phyloP scores from a whole-genome alignment of 2,888 invertebrate genomes.

The Ctena decussata region DNA sequence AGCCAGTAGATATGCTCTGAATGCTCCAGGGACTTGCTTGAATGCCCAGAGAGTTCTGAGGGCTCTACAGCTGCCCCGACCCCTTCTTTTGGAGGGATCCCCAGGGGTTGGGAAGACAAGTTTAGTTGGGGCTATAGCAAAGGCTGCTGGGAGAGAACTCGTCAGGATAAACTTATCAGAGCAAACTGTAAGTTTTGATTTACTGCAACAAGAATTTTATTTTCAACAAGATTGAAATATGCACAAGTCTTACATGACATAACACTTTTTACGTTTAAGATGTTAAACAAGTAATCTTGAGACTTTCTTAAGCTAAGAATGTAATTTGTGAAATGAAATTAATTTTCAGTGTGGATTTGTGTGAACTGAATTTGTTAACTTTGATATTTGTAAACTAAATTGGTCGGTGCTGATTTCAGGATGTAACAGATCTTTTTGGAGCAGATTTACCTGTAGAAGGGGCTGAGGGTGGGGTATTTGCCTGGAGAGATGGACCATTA shows the following conservation, averaged over 20 bases:
- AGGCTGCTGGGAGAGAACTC: conserved; percentile 93
- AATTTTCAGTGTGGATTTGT: no score
- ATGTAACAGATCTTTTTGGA: conserved; percentile 99
- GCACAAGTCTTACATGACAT: no score
- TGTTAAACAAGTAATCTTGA: no score
- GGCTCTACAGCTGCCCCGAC: conserved; percentile 94
- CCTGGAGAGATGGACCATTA: conserved; percentile 98
- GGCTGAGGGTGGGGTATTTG: conserved; percentile 94
- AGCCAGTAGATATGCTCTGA: conserved; percentile 78
- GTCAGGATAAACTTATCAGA: conserved; percentile 99
- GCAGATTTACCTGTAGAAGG: conserved; percentile 98
- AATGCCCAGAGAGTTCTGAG: conserved; percentile 95
- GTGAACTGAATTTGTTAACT: no score
- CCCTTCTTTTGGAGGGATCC: conserved; percentile 96
- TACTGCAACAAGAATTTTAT: no score
- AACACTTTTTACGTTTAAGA: no score
- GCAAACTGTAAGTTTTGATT: conserved; percentile 94
- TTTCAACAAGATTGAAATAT: background rate
- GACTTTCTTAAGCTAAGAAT: no score
- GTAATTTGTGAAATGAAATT: no score
- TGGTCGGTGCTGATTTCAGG: no score
- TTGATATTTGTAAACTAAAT: no score
- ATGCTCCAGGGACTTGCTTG: conserved; percentile 88
- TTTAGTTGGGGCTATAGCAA: conserved; percentile 95
- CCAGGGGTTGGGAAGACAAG: conserved; percentile 99